These are phyloP conservation scores for Cyrtonyx montezumae DNA, from an alignment of 2,113 vertebrate species.

Conservation along the genomic window DNA sequence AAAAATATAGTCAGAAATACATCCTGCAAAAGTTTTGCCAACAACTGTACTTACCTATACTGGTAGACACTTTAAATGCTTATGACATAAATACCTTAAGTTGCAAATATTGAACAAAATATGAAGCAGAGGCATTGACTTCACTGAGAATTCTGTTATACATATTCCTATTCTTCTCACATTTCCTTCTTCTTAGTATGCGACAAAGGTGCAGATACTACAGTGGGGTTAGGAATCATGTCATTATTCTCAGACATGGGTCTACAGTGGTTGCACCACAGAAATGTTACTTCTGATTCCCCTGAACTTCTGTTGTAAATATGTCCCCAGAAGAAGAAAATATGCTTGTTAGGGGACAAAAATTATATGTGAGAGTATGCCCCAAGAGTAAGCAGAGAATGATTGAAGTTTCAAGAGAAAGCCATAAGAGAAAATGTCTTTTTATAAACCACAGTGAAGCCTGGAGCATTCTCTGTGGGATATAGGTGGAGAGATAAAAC, in stretches of 20 bases:
- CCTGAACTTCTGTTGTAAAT: constrained; percentile 34
- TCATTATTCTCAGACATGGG: background rate
- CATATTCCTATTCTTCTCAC: background rate
- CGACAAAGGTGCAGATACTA: background rate
- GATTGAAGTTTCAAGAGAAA: constrained; percentile 46
- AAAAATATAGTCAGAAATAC: background rate
- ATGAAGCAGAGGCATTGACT: background rate
- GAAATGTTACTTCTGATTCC: constrained; percentile 7
- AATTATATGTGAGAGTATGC: constrained; percentile 12
- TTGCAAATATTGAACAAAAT: background rate
- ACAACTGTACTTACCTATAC: background rate
- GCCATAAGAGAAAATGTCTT: constrained; percentile 16
- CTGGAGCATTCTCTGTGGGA: constrained; percentile 22
- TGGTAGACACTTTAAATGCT: background rate
- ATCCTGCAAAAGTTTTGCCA: background rate
- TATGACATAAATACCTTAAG: background rate
- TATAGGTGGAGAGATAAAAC: constrained; percentile 29
- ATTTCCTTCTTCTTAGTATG: background rate
- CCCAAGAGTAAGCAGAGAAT: constrained; percentile 12
- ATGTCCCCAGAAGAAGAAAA: constrained; percentile 19
- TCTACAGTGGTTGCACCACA: constrained; percentile 11
- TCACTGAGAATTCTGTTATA: background rate
- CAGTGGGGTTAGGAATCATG: background rate
- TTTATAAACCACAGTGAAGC: constrained; percentile 44
- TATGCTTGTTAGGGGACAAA: constrained; percentile 15